Evolutionary conservation across 2,888 invertebrate genomes (phyloP), one percentile per base, ranked within the genome.

Genomic region (Sinelater perroti): DNA sequence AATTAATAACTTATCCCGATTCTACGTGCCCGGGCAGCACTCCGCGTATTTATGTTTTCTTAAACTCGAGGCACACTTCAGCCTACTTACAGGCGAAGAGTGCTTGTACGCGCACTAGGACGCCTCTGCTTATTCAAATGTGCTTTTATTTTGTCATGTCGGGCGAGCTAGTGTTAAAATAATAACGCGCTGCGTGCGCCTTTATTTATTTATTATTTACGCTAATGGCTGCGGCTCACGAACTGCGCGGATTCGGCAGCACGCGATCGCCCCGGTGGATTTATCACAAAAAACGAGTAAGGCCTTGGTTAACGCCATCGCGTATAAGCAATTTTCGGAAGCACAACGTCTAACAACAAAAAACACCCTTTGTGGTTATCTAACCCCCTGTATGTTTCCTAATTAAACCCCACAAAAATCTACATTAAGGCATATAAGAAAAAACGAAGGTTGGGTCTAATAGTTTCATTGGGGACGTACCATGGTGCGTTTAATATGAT

Each of bases 51-150:
- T 38, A 21, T 38, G 21, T 38, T 38, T 38, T 38, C 38, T 38
- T 38, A 38, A 28, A 38, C 10, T 17, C 20, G 16, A 17, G 13
- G 16, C 16, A 13, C 14, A 49, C 24, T 50, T 36, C 50, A 50
- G 36, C 26, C 18, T 38, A 26, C 28, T 38, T 50, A 26, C 13
- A 20, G 8, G 13, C n/a, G 16, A 33, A 33, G 46, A 33, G 46
- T 38, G 21, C 38, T 53, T 53, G 35, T 36, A 53, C 30, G 31
- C 53, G 11, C 53, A 14, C 44, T 45, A 42, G 45, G 45, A 35
- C 14, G 45, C 26, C 44, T 53, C 24, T 45, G 45, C 30, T 54
- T 38, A 47, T 47, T 47, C 33, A 54, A 47, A 47, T 54, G 8
- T 30, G 21, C 40, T 53, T 45, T 45, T 38, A 35, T 53, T 38